Conservation (phyloP, 2,797 vertebrate genomes). For the Rhabdophis nuchalis region DNA sequence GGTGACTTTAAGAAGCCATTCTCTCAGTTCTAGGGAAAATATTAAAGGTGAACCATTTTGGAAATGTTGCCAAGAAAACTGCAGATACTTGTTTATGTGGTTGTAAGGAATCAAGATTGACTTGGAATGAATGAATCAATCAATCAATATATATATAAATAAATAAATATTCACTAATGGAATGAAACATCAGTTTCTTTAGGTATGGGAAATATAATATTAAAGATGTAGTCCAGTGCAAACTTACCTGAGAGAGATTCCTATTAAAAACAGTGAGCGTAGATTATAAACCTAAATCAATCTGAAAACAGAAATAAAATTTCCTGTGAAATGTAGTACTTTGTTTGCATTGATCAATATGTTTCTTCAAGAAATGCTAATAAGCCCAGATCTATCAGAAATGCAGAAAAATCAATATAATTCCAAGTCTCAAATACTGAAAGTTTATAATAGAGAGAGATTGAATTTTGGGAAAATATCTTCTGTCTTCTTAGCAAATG, state of each 20-base stretch:
- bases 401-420: constrained; percentile 8
- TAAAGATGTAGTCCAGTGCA: background rate
- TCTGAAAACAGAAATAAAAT: constrained; percentile 21
- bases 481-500: constrained; percentile 30
- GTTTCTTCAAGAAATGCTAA: constrained; percentile 26
- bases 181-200: background rate
- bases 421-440: constrained; percentile 26
- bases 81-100: background rate
- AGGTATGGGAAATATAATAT: constrained; percentile 4
- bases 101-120: background rate
- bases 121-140: constrained; percentile 25
- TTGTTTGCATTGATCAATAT: constrained; percentile 41
- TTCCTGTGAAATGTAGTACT: constrained; percentile 26
- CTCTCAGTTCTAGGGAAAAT: background rate
- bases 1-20: background rate
- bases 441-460: background rate
- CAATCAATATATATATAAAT: background rate
- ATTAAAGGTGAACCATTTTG: background rate
- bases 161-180: constrained; percentile 1
- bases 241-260: background rate
- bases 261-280: background rate
- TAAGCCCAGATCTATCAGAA: constrained; percentile 21
- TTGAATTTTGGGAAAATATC: constrained; percentile 27
- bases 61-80: background rate
- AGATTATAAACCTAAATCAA: background rate